phyloP scores from a whole-genome alignment of 64 coral and sea anemone genomes.

The Pachyseris speciosa region DNA sequence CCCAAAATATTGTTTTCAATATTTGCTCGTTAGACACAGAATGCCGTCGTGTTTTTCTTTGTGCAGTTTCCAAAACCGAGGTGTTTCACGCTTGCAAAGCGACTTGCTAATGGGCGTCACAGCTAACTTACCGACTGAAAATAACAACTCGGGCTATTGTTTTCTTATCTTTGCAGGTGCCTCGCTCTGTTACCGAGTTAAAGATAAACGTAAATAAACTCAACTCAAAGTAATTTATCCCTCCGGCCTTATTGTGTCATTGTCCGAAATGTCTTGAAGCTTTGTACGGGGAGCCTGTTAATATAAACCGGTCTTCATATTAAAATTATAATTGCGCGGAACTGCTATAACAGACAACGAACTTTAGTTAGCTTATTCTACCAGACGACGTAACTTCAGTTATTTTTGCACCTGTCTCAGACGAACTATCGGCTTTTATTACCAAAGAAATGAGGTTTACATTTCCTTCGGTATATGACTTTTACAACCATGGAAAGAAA shows the following conservation, averaged over 20 bases:
- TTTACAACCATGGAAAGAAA: too few relatives aligned
- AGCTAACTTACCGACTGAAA: background rate
- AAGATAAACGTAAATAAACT: constrained; percentile 39
- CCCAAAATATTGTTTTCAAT: background rate
- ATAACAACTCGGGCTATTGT: constrained; percentile 10
- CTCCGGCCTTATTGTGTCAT: constrained; percentile 15
- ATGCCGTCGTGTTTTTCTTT: background rate
- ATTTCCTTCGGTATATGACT: too few relatives aligned
- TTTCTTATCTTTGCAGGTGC: background rate
- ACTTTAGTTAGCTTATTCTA: background rate
- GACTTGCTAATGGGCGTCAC: constrained; percentile 28
- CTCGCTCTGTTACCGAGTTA: constrained; percentile 14
- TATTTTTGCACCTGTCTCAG: too few relatives aligned
- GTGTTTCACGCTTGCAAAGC: background rate
- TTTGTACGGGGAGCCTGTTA: background rate
- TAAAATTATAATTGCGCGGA: background rate
- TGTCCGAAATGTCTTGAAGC: too few relatives aligned
- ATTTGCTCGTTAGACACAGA: background rate
- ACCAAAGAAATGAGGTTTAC: too few relatives aligned
- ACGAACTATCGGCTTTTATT: too few relatives aligned
- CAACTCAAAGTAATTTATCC: background rate
- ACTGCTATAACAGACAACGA: background rate
- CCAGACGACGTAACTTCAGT: too few relatives aligned
- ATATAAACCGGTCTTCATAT: background rate
- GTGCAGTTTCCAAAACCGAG: background rate